Evolutionary conservation across 2,797 vertebrate genomes (phyloP).

Genomic region (Hirundo rustica): DNA sequence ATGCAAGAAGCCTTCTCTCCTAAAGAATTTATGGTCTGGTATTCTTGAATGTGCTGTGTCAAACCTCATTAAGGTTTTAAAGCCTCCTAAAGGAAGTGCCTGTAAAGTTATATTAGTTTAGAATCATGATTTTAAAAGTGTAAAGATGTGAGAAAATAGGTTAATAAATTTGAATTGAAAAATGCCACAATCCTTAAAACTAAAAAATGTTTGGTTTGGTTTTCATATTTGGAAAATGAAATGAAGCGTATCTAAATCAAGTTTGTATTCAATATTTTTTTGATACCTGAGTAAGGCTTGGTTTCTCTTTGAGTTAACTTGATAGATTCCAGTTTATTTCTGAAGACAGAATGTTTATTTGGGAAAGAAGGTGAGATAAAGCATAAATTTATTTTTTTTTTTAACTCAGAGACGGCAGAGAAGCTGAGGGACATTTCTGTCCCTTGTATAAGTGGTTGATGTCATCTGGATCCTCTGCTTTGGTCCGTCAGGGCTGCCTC

Average conservation of each 20-base stretch:
- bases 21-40: slow-evolving; percentile 1
- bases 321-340: neutral
- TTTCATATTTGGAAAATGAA: neutral
- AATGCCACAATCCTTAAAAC: neutral
- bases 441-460: accelerated
- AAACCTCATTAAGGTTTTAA: slow-evolving; percentile 37
- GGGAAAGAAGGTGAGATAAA: neutral
- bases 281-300: neutral
- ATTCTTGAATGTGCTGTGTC: slow-evolving; percentile 40
- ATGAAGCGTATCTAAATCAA: neutral
- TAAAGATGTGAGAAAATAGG: neutral
- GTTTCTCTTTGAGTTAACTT: neutral
- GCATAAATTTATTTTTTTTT: neutral
- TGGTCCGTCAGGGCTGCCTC: neutral
- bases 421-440: neutral
- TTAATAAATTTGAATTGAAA: neutral
- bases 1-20: neutral
- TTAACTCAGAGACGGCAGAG: neutral
- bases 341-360: neutral
- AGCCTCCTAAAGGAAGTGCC: neutral
- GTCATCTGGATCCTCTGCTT: neutral
- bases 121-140: neutral
- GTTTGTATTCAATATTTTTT: neutral
- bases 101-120: slow-evolving; percentile 3
- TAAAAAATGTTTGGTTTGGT: neutral